Conservation (phyloP, 2,888 invertebrate genomes). For the Drosophila phalerata region DNA sequence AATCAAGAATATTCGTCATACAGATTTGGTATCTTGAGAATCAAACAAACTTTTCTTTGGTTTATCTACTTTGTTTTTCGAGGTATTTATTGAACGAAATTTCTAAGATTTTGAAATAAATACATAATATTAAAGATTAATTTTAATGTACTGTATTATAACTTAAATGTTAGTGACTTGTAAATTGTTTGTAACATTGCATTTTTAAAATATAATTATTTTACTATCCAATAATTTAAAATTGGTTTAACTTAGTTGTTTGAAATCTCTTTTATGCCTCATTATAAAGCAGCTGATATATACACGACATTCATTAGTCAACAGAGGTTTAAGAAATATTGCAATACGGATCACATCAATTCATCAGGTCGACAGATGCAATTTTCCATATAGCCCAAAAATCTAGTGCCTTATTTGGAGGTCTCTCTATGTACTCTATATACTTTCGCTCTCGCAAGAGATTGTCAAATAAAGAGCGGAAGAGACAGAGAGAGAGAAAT, state of each 20-base stretch:
- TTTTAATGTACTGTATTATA: too few relatives aligned
- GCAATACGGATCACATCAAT: conserved; percentile 11
- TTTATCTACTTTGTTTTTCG: too few relatives aligned
- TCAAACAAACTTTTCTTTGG: background rate
- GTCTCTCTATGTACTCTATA: background rate
- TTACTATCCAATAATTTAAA: background rate
- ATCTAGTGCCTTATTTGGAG: conserved; percentile 43
- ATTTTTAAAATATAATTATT: too few relatives aligned
- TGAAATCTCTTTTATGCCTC: background rate
- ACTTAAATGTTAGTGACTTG: too few relatives aligned
- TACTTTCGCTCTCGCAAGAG: conserved; percentile 23
- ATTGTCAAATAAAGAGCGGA: conserved; percentile 1
- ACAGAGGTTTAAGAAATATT: background rate
- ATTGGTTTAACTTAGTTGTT: background rate
- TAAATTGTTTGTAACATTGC: too few relatives aligned
- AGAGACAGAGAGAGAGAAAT: conserved; percentile 2
- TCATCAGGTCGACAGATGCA: conserved; percentile 40
- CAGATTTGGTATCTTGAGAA: background rate
- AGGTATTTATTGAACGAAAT: too few relatives aligned
- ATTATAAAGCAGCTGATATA: background rate
- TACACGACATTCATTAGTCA: background rate
- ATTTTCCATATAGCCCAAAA: conserved; percentile 21
- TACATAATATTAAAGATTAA: too few relatives aligned
- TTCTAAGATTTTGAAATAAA: too few relatives aligned
- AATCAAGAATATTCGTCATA: background rate